Conservation (phyloP, 2,888 invertebrate genomes). For the Mimachlamys varia region DNA sequence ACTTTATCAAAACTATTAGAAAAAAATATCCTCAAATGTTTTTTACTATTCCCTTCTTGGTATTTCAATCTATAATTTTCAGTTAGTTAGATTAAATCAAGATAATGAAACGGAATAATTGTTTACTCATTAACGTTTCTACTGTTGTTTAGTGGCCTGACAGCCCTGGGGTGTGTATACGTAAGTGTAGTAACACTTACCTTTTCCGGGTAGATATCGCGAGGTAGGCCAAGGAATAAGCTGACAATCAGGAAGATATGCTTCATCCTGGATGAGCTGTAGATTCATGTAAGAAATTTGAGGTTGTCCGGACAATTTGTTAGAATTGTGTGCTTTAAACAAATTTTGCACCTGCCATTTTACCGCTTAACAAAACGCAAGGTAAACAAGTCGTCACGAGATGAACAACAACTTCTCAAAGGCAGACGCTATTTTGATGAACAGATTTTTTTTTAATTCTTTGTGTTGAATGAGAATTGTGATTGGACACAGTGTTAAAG, state of each 20-base stretch:
- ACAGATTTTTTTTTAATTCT: background rate
- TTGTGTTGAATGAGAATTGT: background rate
- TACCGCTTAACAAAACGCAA: background rate
- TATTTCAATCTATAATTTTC: too few relatives aligned
- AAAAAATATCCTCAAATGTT: too few relatives aligned
- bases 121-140: too few relatives aligned
- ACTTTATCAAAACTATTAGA: too few relatives aligned
- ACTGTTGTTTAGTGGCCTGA: too few relatives aligned
- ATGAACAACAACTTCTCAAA: conserved; percentile 16
- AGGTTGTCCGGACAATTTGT: background rate
- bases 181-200: background rate
- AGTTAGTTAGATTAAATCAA: too few relatives aligned
- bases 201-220: background rate
- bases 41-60: too few relatives aligned
- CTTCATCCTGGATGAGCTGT: background rate
- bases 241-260: background rate
- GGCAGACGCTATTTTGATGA: conserved; percentile 25
- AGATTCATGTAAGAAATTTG: background rate
- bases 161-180: background rate
- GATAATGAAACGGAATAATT: too few relatives aligned
- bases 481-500: background rate
- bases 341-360: conserved; percentile 11
- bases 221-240: background rate
- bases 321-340: background rate
- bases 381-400: background rate